Base-by-base conservation (phyloP, 1,140 invertebrate genomes). In the Drosophila auraria region DNA sequence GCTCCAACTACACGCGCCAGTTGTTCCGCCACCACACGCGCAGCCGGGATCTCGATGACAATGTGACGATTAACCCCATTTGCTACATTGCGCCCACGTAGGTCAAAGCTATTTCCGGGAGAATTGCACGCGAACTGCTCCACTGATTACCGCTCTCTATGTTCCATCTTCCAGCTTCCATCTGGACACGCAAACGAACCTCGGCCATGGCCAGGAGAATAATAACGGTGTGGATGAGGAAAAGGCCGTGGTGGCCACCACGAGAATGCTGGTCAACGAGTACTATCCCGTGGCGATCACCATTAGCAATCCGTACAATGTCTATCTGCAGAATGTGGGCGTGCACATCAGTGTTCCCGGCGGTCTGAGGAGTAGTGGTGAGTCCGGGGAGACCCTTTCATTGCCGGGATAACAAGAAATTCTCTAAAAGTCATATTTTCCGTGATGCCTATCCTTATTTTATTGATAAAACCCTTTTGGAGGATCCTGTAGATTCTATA, bases 31-130 rank as follows among this genome's bases (percentile, higher is more conserved):
- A 92, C 71, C 83, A 93, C 64, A 91, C 84, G 58, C 92, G 89
- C 57, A 69, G 56, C 57, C 81, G 82, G 49, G 92, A 93, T 86
- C 80, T 91, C n/a, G 83, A 93, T 59, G 92, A 93, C 59, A 93
- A 92, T 76, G 70, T 93, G 33, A 78, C 78, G 62, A 84, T 92
- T 23, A 92, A 92, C 81, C 78, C 81, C 50, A 86, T 91, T 76
- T 93, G 92, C 70, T 93, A 93, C 64, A 92, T 93, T 81, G 82
- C 90, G 59, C 92, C 92, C 69, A 92, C 89, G 92, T 93, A 93
- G 71, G 92, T 91, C 65, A 62, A 60, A 80, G 44, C 65, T 53
- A 54, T 70, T 78, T 73, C 58, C 51, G 40, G 17, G 20, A 44
- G 27, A 40, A 62, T 61, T 66, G 60, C 65, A 76, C 59, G 71